Percentiles rank a stretch among this genome's conserved stretches.
phyloP scores from a whole-genome alignment of 1,140 invertebrate genomes.

The Pseudomyrmex dendroicus region DNA sequence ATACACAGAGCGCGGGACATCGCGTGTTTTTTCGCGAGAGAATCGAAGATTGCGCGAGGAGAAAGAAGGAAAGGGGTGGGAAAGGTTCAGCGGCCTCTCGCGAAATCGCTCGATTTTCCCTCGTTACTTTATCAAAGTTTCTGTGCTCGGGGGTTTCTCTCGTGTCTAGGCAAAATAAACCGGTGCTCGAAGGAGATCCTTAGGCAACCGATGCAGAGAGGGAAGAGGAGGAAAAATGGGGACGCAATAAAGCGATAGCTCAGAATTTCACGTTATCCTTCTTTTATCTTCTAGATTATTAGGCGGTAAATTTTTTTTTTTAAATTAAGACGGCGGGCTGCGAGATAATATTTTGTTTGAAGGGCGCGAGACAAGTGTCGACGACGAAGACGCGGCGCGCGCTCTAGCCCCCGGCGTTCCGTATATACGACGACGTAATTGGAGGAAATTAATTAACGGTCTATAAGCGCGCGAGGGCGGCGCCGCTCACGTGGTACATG shows the following conservation, averaged over 20 bases:
- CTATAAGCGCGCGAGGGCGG: constrained; percentile 63
- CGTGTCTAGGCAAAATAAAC: neutral
- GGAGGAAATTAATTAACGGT: constrained; percentile 73
- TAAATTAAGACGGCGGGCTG: neutral
- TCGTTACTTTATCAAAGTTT: neutral
- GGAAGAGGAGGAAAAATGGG: no score
- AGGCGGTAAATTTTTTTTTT: constrained; percentile 23
- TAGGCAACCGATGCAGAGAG: neutral
- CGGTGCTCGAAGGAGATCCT: neutral
- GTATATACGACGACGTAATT: constrained; percentile 51
- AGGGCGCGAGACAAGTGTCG: constrained; percentile 30
- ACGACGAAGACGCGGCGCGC: neutral
- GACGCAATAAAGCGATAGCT: no score
- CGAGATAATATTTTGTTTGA: constrained; percentile 30
- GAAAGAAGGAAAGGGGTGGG: no score
- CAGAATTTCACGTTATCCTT: neutral
- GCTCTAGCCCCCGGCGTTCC: neutral
- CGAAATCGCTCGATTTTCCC: constrained; percentile 4
- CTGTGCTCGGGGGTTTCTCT: neutral
- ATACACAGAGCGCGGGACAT: neutral
- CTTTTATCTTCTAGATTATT: constrained; percentile 2
- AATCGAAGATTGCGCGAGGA: constrained; percentile 24
- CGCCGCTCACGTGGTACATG: constrained; percentile 18
- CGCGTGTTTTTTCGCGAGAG: constrained; percentile 21
- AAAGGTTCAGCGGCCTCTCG: constrained; percentile 16